Evolutionary conservation across 2,888 invertebrate species (phyloP).

Genomic region (Brachycybe producta): DNA sequence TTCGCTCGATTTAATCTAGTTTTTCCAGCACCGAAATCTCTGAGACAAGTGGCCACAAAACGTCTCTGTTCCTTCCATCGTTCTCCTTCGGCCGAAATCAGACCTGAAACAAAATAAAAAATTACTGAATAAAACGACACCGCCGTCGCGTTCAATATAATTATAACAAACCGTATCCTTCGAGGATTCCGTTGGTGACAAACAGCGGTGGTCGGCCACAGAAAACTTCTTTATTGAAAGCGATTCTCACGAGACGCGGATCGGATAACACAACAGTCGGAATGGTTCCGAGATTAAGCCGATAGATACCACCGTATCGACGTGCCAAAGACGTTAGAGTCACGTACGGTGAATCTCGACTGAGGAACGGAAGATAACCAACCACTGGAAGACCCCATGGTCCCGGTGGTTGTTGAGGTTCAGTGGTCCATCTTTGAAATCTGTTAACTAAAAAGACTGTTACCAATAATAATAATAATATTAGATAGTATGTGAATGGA

Average conservation of each 20-base stretch:
- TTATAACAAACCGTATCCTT: conserved; percentile 61
- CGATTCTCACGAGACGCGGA: conserved; percentile 53
- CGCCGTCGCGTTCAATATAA: background rate
- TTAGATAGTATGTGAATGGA: too few species aligned
- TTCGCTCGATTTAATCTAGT: conserved; percentile 45
- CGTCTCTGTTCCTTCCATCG: conserved; percentile 71
- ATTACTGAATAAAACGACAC: background rate
- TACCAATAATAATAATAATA: too few species aligned
- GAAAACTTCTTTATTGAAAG: conserved; percentile 56
- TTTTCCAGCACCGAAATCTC: conserved; percentile 57
- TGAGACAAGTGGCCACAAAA: conserved; percentile 55
- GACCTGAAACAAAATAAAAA: conserved; percentile 43
- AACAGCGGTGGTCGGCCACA: conserved; percentile 67
- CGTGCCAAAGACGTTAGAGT: background rate
- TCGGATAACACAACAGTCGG: conserved; percentile 66
- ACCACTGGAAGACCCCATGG: conserved; percentile 12
- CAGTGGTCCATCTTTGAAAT: background rate
- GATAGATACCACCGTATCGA: conserved; percentile 3
- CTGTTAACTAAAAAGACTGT: too few species aligned
- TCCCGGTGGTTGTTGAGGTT: background rate
- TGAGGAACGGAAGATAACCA: conserved; percentile 5
- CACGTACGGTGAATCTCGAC: background rate
- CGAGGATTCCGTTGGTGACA: conserved; percentile 68
- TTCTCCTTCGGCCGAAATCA: conserved; percentile 67
- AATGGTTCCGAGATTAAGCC: conserved; percentile 48